These are phyloP conservation scores for Halichondria panicea DNA, from an alignment of 37 sponge, comb jelly and placozoan genomes.

Conservation along the genomic window DNA sequence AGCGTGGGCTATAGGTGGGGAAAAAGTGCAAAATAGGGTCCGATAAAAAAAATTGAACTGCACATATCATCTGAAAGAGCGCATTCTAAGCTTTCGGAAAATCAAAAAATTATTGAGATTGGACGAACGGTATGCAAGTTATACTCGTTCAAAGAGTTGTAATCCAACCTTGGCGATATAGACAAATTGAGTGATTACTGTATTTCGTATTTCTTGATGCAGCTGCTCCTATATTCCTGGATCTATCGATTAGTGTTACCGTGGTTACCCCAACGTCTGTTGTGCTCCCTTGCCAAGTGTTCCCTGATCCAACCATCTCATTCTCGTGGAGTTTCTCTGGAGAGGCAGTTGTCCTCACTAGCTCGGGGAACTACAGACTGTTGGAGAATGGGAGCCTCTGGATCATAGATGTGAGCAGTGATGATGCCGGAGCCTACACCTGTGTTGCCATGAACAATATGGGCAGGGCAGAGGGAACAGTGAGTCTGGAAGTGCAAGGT, in stretches of 20 bases:
- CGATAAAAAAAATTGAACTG: too few relatives aligned
- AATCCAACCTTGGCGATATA: too few relatives aligned
- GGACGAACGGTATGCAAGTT: too few relatives aligned
- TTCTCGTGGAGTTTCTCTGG: constrained; percentile 39
- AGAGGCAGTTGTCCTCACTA: background rate
- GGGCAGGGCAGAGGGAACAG: constrained; percentile 32
- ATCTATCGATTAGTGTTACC: constrained; percentile 9
- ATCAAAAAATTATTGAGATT: too few relatives aligned
- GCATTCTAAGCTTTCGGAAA: too few relatives aligned
- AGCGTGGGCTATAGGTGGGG: too few relatives aligned
- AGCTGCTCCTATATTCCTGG: constrained; percentile 35
- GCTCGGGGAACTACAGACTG: background rate
- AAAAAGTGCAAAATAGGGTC: too few relatives aligned
- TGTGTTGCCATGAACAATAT: constrained; percentile 53
- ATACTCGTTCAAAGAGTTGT: too few relatives aligned
- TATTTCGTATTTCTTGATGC: background rate
- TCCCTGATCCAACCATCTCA: constrained; percentile 25
- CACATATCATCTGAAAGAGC: too few relatives aligned
- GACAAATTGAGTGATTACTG: background rate
- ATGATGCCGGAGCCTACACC: constrained; percentile 43
- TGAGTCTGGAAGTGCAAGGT: constrained; percentile 36
- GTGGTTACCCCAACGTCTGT: constrained; percentile 1
- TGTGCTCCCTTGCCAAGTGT: constrained; percentile 31
- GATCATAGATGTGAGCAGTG: constrained; percentile 11
- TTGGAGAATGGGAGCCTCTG: constrained; percentile 40